A percentile compares a stretch with the other conserved stretches of the same genome.
Conservation (phyloP, 92 coral and sea anemone species). For the Siderastrea radians region DNA sequence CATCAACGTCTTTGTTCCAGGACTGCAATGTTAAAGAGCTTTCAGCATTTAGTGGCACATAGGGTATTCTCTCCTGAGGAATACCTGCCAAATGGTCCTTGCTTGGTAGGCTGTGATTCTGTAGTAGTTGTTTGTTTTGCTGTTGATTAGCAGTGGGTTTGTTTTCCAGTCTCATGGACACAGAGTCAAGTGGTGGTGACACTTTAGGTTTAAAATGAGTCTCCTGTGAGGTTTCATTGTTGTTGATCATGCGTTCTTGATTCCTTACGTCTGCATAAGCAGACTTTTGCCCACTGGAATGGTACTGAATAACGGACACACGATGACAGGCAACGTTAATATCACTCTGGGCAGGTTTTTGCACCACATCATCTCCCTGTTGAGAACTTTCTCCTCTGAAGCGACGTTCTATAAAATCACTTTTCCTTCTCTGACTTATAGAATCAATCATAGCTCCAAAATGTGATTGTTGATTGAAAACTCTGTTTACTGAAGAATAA, state of each 20-base stretch:
- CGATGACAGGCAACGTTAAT: slow-evolving; percentile 71
- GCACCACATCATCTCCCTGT: background rate
- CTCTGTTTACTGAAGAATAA: background rate
- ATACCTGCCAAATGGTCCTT: slow-evolving; percentile 10
- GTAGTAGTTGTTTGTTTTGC: background rate
- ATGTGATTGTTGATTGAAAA: background rate
- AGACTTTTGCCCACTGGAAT: slow-evolving; percentile 63
- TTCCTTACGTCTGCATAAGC: background rate
- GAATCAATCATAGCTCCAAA: slow-evolving; percentile 1
- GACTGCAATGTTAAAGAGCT: slow-evolving; percentile 2
- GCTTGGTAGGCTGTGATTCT: background rate
- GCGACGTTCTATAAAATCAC: background rate
- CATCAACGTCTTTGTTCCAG: background rate
- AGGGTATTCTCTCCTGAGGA: slow-evolving; percentile 20
- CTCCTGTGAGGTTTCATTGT: background rate
- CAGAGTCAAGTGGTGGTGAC: background rate
- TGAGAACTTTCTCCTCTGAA: slow-evolving; percentile 7
- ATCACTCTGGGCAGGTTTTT: slow-evolving; percentile 22
- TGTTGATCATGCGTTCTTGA: background rate
- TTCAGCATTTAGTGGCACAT: slow-evolving; percentile 31
- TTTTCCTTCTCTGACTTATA: background rate
- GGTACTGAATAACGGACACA: slow-evolving; percentile 88
- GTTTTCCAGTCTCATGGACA: background rate
- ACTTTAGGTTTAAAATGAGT: background rate
- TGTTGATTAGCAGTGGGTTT: background rate